Conservation (phyloP, 2,888 invertebrate species). For the Caenorhabditis japonica region DNA sequence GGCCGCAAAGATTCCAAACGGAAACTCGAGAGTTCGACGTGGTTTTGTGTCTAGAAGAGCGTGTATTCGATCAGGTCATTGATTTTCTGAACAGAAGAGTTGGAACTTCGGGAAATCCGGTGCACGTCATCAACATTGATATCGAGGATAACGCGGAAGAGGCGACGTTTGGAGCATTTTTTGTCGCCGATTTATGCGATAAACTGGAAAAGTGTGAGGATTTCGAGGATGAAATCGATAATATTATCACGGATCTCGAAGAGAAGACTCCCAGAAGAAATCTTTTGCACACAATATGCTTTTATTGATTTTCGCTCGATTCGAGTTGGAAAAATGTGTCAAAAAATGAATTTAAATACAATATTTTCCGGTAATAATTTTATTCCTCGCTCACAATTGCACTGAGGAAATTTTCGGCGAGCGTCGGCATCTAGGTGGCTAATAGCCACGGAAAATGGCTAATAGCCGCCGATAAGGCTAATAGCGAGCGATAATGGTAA, state of each 20-base stretch:
- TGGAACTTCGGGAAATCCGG: constrained; percentile 85
- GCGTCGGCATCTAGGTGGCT: too few species aligned
- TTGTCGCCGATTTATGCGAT: constrained; percentile 94
- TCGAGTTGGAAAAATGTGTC: too few species aligned
- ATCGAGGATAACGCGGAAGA: constrained; percentile 99
- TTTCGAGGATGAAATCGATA: constrained; percentile 96
- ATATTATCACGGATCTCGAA: constrained; percentile 93
- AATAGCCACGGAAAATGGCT: too few species aligned
- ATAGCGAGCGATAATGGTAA: too few species aligned
- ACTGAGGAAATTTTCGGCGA: too few species aligned
- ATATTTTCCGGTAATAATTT: too few species aligned
- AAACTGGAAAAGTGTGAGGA: constrained; percentile 91
- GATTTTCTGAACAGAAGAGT: constrained; percentile 83
- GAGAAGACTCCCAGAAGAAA: constrained; percentile 83
- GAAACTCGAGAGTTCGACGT: constrained; percentile 92
- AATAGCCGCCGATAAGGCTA: too few species aligned
- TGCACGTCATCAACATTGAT: constrained; percentile 97
- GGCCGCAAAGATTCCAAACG: constrained; percentile 93
- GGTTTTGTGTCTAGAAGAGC: constrained; percentile 95
- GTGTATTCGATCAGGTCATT: constrained; percentile 91
- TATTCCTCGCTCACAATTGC: constrained; percentile 1
- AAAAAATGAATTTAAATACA: too few species aligned
- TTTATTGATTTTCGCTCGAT: constrained; percentile 82
- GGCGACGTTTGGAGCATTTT: constrained; percentile 96
- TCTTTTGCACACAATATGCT: constrained; percentile 92